A percentile compares a stretch with the other conserved stretches of the same genome.
Conservation (phyloP, 2,888 invertebrate genomes). For the Hecatera dysodea region DNA sequence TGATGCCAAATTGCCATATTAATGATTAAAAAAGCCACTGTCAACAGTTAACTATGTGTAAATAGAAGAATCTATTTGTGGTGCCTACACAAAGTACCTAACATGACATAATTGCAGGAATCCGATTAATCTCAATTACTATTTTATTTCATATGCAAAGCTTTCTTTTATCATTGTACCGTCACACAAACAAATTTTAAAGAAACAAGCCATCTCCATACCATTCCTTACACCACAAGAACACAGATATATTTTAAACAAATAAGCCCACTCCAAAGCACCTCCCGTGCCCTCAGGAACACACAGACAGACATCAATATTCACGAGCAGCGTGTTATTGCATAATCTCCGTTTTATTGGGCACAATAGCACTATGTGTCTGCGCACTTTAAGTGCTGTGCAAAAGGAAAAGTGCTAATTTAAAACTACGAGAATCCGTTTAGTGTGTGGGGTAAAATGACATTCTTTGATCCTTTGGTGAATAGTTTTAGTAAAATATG, state of each 20-base stretch:
- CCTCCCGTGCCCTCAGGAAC: constrained; percentile 51
- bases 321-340: constrained; percentile 71
- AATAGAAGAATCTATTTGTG: too few relatives aligned
- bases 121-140: too few relatives aligned
- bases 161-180: too few relatives aligned
- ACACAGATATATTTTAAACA: not conserved
- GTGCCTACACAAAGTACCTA: too few relatives aligned
- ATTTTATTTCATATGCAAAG: too few relatives aligned
- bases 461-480: not conserved
- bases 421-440: constrained; percentile 42
- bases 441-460: constrained; percentile 31
- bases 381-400: constrained; percentile 52
- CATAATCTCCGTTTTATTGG: constrained; percentile 72
- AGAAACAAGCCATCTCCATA: too few relatives aligned
- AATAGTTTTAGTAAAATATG: not conserved
- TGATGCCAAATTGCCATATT: not conserved
- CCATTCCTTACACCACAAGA: too few relatives aligned
- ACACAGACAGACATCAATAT: constrained; percentile 70
- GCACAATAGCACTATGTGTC: constrained; percentile 65
- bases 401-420: constrained; percentile 57
- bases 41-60: too few relatives aligned
- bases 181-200: too few relatives aligned
- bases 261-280: constrained; percentile 21
- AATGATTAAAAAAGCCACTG: too few relatives aligned
- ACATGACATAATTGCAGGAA: too few relatives aligned